These are phyloP conservation scores for Eretmochelys imbricata DNA, from an alignment of 2,113 vertebrate species.

Conservation along the genomic window DNA sequence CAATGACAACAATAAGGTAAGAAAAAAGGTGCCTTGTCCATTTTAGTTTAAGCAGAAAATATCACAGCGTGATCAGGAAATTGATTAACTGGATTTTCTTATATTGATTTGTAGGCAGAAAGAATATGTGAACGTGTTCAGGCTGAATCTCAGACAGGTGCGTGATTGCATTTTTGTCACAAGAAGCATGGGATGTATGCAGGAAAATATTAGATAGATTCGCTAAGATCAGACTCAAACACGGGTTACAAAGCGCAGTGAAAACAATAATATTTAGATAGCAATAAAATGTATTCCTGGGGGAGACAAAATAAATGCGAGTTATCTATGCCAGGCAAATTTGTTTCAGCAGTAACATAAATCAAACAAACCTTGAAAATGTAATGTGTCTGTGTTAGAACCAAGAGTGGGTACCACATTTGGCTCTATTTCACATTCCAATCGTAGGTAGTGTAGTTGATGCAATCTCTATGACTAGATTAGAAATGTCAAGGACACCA, in stretches of 20 bases:
- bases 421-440: neutral
- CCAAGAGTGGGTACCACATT: neutral
- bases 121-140: conserved; percentile 90
- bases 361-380: neutral
- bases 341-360: neutral
- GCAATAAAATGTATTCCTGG: neutral
- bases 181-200: neutral
- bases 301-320: conserved; percentile 17
- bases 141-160: conserved; percentile 94
- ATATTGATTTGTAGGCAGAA: conserved; percentile 83
- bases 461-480: neutral
- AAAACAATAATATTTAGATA: neutral
- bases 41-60: neutral
- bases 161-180: neutral
- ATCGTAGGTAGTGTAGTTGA: neutral
- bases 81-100: conserved; percentile 63
- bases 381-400: neutral
- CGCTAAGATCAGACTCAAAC: neutral
- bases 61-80: neutral
- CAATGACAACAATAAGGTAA: conserved; percentile 96
- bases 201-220: neutral
- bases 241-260: neutral
- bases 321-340: neutral
- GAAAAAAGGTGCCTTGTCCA: conserved; percentile 32
- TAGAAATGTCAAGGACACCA: neutral